phyloP scores from a whole-genome alignment of 2,797 vertebrate species.

The Microctenopoma steveboyesi region DNA sequence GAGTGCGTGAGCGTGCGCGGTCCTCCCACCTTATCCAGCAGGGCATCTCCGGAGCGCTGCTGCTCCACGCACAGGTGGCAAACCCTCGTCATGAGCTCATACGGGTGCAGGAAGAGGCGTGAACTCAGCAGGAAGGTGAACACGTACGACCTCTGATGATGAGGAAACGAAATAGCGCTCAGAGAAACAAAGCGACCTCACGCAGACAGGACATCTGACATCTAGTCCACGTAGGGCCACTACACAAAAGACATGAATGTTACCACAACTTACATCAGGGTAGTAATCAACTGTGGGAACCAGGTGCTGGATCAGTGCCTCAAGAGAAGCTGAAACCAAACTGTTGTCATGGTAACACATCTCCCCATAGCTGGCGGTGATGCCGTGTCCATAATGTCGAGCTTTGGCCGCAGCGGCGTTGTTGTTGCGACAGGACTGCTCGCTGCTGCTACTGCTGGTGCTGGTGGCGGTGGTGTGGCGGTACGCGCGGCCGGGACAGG shows the following conservation, averaged over 20 bases:
- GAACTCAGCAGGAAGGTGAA: slow-evolving; percentile 96
- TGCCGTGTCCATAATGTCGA: slow-evolving; percentile 54
- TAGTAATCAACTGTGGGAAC: slow-evolving; percentile 96
- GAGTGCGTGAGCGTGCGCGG: slow-evolving; percentile 11
- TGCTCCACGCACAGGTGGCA: slow-evolving; percentile 95
- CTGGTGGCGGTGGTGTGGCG: slow-evolving; percentile 50
- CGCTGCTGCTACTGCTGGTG: slow-evolving; percentile 63
- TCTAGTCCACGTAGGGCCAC: not conserved
- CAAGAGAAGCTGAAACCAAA: slow-evolving; percentile 93
- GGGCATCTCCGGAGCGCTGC: slow-evolving; percentile 90
- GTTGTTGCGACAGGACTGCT: slow-evolving; percentile 65
- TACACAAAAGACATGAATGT: not conserved
- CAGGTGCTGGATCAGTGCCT: slow-evolving; percentile 95
- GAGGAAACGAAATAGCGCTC: slow-evolving; percentile 20
- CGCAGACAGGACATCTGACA: not conserved
- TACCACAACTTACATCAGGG: slow-evolving; percentile 87
- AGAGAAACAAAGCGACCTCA: slow-evolving; percentile 1
- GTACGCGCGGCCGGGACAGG: slow-evolving; percentile 68
- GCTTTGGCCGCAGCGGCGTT: slow-evolving; percentile 19
- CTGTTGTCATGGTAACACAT: slow-evolving; percentile 96
- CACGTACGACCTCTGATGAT: slow-evolving; percentile 90
- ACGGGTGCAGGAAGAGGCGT: slow-evolving; percentile 93
- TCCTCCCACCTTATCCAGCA: slow-evolving; percentile 90
- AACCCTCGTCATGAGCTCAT: slow-evolving; percentile 92
- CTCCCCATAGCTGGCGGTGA: slow-evolving; percentile 87